These are phyloP conservation scores for Centropyge bicolor DNA, from an alignment of 2,797 vertebrate genomes.

Conservation along the genomic window DNA sequence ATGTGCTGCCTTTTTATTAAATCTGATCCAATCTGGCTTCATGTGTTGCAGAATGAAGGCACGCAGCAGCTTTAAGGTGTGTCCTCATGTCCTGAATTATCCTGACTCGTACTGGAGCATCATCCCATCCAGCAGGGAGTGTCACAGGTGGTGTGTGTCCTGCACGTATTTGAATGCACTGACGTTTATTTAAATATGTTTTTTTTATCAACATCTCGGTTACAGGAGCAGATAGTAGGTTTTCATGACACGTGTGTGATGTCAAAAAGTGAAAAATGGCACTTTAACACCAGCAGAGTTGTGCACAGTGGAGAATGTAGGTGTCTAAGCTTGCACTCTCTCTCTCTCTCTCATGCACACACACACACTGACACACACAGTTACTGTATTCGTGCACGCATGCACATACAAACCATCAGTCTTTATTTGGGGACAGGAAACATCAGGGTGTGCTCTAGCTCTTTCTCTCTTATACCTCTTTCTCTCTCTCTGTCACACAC, in stretches of 20 bases:
- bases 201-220: conserved; percentile 12
- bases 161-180: neutral
- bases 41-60: conserved; percentile 3
- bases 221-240: conserved; percentile 1
- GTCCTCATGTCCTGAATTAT: conserved; percentile 18
- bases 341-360: conserved; percentile 17
- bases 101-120: conserved; percentile 9
- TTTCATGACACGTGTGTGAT: conserved; percentile 17
- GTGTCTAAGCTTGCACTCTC: neutral
- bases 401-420: conserved; percentile 40
- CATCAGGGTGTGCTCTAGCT: conserved; percentile 68
- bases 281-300: neutral
- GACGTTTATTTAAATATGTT: conserved; percentile 36
- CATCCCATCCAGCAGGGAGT: conserved; percentile 17
- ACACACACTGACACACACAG: neutral
- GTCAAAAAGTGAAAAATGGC: conserved; percentile 1
- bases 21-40: conserved; percentile 30
- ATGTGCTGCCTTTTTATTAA: conserved; percentile 25
- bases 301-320: neutral
- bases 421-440: conserved; percentile 78
- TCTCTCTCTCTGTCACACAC: conserved; percentile 28
- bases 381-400: conserved; percentile 6
- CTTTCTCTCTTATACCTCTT: conserved; percentile 37
- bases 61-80: conserved; percentile 10
- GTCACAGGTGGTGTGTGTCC: conserved; percentile 5